Evolutionary conservation across 2,888 invertebrate species (phyloP).

Genomic region (Nephrotoma flavescens): DNA sequence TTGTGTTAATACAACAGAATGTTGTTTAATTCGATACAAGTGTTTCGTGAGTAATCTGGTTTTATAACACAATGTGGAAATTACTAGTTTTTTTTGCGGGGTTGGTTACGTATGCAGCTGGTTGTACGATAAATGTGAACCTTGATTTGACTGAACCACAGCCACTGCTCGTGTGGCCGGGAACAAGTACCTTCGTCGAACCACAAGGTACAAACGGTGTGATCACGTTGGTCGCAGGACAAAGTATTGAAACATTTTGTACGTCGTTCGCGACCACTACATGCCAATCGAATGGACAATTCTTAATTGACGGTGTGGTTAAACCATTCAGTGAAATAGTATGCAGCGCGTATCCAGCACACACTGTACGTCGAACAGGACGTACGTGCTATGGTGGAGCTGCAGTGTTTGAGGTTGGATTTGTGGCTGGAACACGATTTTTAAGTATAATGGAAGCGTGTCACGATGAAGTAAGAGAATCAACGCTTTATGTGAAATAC

Average conservation of each 20-base stretch:
- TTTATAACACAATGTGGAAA: not conserved
- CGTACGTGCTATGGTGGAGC: slow-evolving; percentile 8
- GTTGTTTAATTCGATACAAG: not conserved
- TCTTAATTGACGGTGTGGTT: not conserved
- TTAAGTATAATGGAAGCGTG: slow-evolving; percentile 29
- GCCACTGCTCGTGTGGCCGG: not conserved
- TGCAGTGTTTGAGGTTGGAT: slow-evolving; percentile 28
- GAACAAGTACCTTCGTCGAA: slow-evolving; percentile 10
- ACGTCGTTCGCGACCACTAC: not conserved
- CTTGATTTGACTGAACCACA: slow-evolving; percentile 30
- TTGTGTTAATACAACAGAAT: not conserved
- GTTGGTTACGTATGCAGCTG: not conserved
- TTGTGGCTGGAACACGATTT: slow-evolving; percentile 21
- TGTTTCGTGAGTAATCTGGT: not conserved
- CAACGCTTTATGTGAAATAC: slow-evolving; percentile 29
- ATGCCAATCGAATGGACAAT: not conserved
- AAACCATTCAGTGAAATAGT: not conserved
- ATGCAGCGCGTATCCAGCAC: not conserved
- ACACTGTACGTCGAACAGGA: not conserved
- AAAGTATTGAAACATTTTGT: slow-evolving; percentile 23
- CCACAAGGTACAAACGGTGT: slow-evolving; percentile 19
- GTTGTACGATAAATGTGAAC: slow-evolving; percentile 33
- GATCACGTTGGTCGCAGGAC: slow-evolving; percentile 19
- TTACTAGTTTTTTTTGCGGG: not conserved
- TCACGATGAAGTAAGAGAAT: slow-evolving; percentile 25